Conservation (phyloP, 2,113 vertebrate species). For the Limnothrissa miodon region DNA sequence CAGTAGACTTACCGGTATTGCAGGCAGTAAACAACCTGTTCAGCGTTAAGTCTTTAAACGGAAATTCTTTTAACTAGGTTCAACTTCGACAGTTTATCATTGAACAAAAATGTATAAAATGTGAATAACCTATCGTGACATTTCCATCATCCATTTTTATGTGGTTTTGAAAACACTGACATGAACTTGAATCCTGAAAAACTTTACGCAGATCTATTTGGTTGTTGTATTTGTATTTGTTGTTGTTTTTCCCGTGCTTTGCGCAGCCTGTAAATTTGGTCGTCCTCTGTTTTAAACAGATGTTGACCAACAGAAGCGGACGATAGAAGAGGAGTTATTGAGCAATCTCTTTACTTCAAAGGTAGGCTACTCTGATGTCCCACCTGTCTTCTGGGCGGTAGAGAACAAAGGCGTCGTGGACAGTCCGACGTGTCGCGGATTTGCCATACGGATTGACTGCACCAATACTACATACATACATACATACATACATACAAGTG, state of each 20-base stretch:
- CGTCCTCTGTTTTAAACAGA: constrained; percentile 63
- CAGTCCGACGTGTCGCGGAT: not conserved
- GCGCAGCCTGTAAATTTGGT: not conserved
- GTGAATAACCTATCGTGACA: no score
- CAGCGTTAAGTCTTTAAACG: no score
- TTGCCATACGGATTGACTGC: not conserved
- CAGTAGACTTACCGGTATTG: no score
- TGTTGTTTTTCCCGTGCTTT: not conserved
- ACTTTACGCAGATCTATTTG: not conserved
- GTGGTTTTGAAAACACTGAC: no score
- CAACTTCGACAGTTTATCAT: no score
- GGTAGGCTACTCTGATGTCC: constrained; percentile 66
- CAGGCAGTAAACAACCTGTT: no score
- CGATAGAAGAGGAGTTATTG: constrained; percentile 84
- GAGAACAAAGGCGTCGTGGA: not conserved
- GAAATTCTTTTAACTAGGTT: no score
- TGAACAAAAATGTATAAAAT: no score
- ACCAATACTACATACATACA: no score
- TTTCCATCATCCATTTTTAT: no score
- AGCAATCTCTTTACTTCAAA: constrained; percentile 85
- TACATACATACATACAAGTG: no score
- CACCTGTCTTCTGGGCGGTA: not conserved
- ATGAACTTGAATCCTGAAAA: not conserved
- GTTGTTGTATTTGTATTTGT: not conserved
- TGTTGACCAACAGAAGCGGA: constrained; percentile 84